Percentiles rank a stretch among this genome's conserved stretches.
These are phyloP conservation scores for Rhagium mordax DNA, from an alignment of 2,888 invertebrate genomes.

Conservation along the genomic window DNA sequence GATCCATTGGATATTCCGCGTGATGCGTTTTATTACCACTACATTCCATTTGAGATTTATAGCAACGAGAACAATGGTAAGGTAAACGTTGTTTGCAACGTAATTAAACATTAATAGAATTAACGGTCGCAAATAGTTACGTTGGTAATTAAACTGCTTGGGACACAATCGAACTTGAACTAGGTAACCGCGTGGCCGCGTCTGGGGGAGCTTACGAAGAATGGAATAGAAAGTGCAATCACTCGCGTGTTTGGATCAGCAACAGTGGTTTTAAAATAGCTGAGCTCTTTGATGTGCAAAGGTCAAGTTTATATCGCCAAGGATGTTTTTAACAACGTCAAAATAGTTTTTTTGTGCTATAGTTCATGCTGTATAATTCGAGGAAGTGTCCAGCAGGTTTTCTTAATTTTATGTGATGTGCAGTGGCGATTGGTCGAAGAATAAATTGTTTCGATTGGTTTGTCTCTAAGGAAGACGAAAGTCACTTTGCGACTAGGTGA, in stretches of 20 bases:
- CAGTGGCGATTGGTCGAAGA: background rate
- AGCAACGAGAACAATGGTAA: background rate
- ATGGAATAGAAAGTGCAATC: conserved; percentile 20
- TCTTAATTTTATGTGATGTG: background rate
- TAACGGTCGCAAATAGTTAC: background rate
- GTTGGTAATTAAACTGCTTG: background rate
- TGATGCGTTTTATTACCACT: background rate
- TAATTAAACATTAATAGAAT: background rate
- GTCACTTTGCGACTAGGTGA: background rate
- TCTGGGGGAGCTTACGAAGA: background rate
- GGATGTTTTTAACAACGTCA: too few relatives aligned
- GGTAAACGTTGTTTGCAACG: background rate
- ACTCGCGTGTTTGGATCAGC: too few relatives aligned
- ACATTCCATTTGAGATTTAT: background rate
- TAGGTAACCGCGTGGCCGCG: background rate
- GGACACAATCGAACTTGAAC: conserved; percentile 14
- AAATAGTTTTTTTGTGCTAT: too few relatives aligned
- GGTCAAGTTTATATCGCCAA: too few relatives aligned
- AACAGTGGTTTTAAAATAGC: background rate
- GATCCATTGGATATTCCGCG: background rate
- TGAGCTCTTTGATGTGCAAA: too few relatives aligned
- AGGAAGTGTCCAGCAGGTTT: too few relatives aligned
- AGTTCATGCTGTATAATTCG: background rate
- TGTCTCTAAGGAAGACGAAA: background rate
- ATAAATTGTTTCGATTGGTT: background rate